Evolutionary conservation across 2,113 vertebrate genomes (phyloP).

Genomic region (Rousettus leschenaultii): DNA sequence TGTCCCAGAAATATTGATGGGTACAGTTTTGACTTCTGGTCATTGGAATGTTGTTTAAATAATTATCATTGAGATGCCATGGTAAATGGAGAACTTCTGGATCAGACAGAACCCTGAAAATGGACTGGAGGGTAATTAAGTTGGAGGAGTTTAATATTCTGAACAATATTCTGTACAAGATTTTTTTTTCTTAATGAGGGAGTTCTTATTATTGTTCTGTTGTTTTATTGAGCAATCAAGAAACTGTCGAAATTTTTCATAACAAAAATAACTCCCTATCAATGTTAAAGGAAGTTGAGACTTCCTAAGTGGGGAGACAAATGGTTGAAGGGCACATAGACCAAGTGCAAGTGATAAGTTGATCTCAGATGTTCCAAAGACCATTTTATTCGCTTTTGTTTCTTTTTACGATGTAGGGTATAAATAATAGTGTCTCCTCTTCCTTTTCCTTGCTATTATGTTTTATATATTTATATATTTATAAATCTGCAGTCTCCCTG

Average conservation of each 20-base stretch:
- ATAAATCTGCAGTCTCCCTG: not conserved
- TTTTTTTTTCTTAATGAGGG: not conserved
- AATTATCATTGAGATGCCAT: not conserved
- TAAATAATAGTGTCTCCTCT: not conserved
- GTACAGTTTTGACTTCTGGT: not conserved
- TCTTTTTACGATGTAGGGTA: not conserved
- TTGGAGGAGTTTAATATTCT: not conserved
- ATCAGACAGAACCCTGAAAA: not conserved
- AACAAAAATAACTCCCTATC: not conserved
- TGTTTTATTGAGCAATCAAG: not conserved
- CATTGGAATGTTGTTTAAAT: not conserved
- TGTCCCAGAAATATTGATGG: not conserved
- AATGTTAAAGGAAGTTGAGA: not conserved
- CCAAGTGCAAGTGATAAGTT: not conserved
- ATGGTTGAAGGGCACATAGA: not conserved
- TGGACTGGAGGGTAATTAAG: not conserved
- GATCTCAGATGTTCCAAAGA: not conserved
- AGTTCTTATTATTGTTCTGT: not conserved
- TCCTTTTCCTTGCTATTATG: not conserved
- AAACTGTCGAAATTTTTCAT: not conserved
- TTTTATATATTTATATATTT: not conserved
- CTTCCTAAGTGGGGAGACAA: not conserved
- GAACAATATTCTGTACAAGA: not conserved
- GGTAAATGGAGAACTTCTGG: not conserved
- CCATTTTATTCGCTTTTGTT: not conserved